Base-by-base conservation (phyloP, 2,113 vertebrate species). In the Atractosteus spatula region DNA sequence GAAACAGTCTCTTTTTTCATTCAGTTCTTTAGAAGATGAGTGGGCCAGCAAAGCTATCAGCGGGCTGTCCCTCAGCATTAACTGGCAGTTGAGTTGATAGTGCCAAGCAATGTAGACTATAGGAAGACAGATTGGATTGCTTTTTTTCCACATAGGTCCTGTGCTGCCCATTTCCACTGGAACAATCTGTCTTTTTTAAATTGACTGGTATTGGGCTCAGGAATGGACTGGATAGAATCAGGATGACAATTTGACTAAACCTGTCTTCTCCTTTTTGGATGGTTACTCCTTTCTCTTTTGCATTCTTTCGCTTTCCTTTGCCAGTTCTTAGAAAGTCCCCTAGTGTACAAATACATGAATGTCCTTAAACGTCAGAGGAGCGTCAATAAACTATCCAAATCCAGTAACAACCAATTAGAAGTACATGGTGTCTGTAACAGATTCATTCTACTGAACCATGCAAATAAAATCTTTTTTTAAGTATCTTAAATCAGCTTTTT, bases 41-140 rank as follows among this genome's bases (percentile, higher is more conserved):
- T 74, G 79, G 73, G 73, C 73, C 85, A 84, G 84, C 91, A 88
- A 90, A 90, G 82, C 82, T 82, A 90, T 89, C 83, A 85, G 74
- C 72, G 57, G 14, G 69, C 84, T 78, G 87, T 89, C 80, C 86
- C 79, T 90, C 88, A 88, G 59, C 78, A 76, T 89, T 55, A 72
- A 73, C 71, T 80, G 83, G 79, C 79, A 86, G 82, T 44, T 70
- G 70, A 69, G 77, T 66, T 79, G 82, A 89, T 75, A 82, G 62
- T 72, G 16, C 55, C 80, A 84, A 45, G 76, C 73, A 84, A 79
- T 76, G 67, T 74, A 78, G 77, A 80, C 78, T 42, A 75, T 77
- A 76, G 83, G 74, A 80, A 84, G 77, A 82, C 78, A 84, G 82
- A 88, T 81, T 77, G 76, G 66, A 71, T 57, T 51, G 59, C 56